Percentiles rank a stretch among this genome's conserved stretches.
These are phyloP conservation scores for Ectemnius lituratus DNA, from an alignment of 2,888 invertebrate genomes.

Conservation along the genomic window DNA sequence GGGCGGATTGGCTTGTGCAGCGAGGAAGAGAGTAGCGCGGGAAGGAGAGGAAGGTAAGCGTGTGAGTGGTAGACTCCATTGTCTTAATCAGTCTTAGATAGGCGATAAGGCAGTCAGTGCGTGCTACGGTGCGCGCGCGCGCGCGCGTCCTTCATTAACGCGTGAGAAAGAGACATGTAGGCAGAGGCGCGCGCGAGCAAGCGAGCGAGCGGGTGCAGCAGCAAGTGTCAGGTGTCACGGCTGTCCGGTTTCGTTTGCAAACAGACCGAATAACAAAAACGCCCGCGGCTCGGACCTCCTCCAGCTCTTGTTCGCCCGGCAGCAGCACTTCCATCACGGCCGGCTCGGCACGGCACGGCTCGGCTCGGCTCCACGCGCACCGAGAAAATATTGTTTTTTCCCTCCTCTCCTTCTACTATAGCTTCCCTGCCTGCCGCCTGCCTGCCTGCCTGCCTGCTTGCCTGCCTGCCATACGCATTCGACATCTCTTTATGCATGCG, in stretches of 20 bases:
- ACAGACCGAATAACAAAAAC: constrained; percentile 60
- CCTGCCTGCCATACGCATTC: no score
- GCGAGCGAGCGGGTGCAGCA: constrained; percentile 54
- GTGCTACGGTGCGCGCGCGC: constrained; percentile 17
- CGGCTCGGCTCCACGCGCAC: not conserved
- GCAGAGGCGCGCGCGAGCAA: constrained; percentile 10
- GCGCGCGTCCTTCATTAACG: constrained; percentile 35
- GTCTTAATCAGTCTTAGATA: constrained; percentile 58
- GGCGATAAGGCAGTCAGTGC: constrained; percentile 32
- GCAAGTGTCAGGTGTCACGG: constrained; percentile 75
- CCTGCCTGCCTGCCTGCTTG: no score
- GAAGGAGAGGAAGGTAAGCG: constrained; percentile 26
- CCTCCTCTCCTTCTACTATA: not conserved
- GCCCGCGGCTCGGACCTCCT: constrained; percentile 35
- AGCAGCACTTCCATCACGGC: constrained; percentile 19
- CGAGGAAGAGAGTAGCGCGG: not conserved
- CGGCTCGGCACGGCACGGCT: no score
- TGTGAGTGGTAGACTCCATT: constrained; percentile 62
- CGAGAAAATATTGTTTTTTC: constrained; percentile 40
- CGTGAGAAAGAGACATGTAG: constrained; percentile 49
- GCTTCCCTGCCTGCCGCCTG: no score
- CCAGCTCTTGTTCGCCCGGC: constrained; percentile 24
- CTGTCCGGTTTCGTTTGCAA: constrained; percentile 72
- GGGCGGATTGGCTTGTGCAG: not conserved
- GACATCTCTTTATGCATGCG: not conserved